Evolutionary conservation across 1,140 invertebrate genomes (phyloP), one percentile per base, ranked within the genome.

Genomic region (Pogonus chalceus): DNA sequence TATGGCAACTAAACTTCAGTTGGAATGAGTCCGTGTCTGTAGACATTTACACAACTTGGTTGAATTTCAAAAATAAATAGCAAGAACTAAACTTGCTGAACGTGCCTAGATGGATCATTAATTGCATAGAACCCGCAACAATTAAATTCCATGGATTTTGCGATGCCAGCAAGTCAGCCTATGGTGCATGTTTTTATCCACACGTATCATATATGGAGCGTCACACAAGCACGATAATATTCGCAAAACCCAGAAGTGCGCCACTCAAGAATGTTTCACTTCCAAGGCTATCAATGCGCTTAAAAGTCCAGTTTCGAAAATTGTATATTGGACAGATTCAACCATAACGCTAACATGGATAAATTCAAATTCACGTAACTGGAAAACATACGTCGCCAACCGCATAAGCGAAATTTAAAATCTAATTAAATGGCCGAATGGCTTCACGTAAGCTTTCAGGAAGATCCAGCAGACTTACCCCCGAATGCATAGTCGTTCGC

Each of bases 391-490:
- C 51, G 55, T 63, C 0, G 48, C 54, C 20, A 60, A 63, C 49
- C 16, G 57, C 20, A 55, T 61, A 20, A 14, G 55, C 7, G 56
- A 65, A 53, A 74, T 74, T 35, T 63, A 67, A 35, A 22, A 57
- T 16, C 12, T 53, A 1, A 58, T 62, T 2, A 24, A 54, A 22
- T 20, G 3, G 10, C 21, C 12, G 9, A 59, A 7, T 71, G 67
- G 68, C 46, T 48, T 1, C 62, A 72, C 50, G 59, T 71, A 10
- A 23, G 49, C 14, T 56, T 62, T 0, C 12, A 57, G 0, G 54
- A 65, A 2, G 70, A 70, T 56, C 67, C 64, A 7, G 69, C 67
- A 0, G 66, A 70, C 53, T n/a, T n/a, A n/a, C n/a, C n/a, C n/a
- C n/a, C n/a, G n/a, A n/a, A n/a, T n/a, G n/a, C n/a, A n/a, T n/a